Evolutionary conservation across 2,113 vertebrate species (phyloP).

Genomic region (Lampris megalopsis): DNA sequence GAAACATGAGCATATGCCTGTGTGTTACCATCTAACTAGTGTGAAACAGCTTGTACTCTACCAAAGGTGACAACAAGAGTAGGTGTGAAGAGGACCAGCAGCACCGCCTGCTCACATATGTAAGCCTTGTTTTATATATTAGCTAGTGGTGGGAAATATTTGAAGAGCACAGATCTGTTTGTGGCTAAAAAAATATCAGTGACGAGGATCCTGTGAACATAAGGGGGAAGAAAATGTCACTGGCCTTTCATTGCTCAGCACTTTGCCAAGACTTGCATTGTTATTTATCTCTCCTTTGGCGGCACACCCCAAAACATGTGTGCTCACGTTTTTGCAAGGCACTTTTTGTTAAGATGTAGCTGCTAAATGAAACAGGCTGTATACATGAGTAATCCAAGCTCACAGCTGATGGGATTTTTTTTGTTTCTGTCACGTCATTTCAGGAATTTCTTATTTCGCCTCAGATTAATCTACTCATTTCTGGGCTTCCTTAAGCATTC

Average conservation of each 20-base stretch:
- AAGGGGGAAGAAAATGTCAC: no score
- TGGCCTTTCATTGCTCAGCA: no score
- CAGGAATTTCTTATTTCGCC: no score
- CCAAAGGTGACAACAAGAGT: conserved; percentile 6
- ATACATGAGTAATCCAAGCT: no score
- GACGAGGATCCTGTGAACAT: no score
- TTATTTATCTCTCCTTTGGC: neutral
- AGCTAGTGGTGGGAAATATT: neutral
- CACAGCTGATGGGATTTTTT: no score
- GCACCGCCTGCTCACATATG: conserved; percentile 21
- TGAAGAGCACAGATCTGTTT: neutral
- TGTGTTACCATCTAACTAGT: conserved; percentile 6
- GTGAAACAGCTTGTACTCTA: conserved; percentile 18
- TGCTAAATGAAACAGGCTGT: no score
- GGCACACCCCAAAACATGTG: neutral
- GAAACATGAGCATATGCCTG: conserved; percentile 16
- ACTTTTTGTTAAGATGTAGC: no score
- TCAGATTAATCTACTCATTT: neutral
- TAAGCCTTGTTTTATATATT: conserved; percentile 39
- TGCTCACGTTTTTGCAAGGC: no score
- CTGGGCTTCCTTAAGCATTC: neutral
- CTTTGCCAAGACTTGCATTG: no score
- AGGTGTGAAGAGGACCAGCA: conserved; percentile 45
- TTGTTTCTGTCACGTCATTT: no score
- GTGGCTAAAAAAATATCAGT: neutral